Base-by-base conservation (phyloP, 1,140 invertebrate species). In the Orchesella cincta region DNA sequence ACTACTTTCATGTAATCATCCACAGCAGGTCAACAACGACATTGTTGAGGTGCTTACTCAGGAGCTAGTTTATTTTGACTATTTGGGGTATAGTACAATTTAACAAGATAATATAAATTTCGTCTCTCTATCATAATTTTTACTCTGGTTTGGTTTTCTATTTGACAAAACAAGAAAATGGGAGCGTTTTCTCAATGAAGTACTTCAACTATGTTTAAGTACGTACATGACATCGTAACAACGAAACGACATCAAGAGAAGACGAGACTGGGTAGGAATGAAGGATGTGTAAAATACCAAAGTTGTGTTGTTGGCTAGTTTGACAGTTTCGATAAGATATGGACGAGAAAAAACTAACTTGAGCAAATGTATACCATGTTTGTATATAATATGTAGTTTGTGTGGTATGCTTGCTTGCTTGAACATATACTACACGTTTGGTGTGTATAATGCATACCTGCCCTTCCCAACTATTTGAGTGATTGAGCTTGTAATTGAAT, bases 81-180 rank as follows among this genome's bases (percentile, higher is more conserved):
- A 57, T n/a, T 57, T 57, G 54, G n/a, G 26, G 54, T 23, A 57
- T 18, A 26, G 8, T 18, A 46, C 39, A 5, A 46, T 18, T 8
- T 46, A 5, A 46, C 18, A 8, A 46, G 5, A 46, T 46, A 8
- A 8, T 46, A 46, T 46, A 46, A 5, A 46, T 46, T 8, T 46
- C 18, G 39, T 18, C 18, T 46, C 18, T 46, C 18, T 46, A 5
- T 46, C 39, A 8, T 46, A 46, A 46, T 46, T 46, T 46, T 46
- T 46, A 46, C 39, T 46, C 18, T 8, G 39, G 39, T 46, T 46
- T 46, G 5, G 5, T 18, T 18, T 46, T 18, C 39, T 18, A 8
- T 46, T 57, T 57, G 54, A 57, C 54, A 57, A 57, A 57, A 57
- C 39, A 57, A n/a, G 54, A 57, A 57, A 57, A 57, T 57, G 54